Evolutionary conservation across 2,797 vertebrate species (phyloP), one percentile per base, ranked within the genome.

Genomic region (Myotis pilosus): DNA sequence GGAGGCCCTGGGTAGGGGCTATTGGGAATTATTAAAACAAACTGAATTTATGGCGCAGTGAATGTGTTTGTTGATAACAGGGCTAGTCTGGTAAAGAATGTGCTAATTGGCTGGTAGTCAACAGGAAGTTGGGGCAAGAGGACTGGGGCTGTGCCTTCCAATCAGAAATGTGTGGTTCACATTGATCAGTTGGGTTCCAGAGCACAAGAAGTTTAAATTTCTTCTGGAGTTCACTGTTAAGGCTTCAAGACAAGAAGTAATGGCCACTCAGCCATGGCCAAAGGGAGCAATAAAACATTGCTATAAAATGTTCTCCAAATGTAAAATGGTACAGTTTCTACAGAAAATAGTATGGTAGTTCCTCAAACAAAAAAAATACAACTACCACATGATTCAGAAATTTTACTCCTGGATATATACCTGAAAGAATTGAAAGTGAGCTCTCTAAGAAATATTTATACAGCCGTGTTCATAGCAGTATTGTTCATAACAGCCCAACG

Each of bases 1-100:
- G 38, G 69, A 76, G 95, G 64, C 60, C 93, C 68, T 0, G 55
- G 95, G 33, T 38, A 44, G 68, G 66, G 85, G 83, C 49, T 47
- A 16, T 86, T n/a, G 86, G 94, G 91, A 79, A 92, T 86, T 85
- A 89, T 86, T 83, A 87, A 93, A 95, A 85, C 0, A 30, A 95
- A 90, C 83, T 76, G 72, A 49, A 92, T 93, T 89, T 76, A 94
- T 53, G 69, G 41, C 38, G 12, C 41, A 44, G 25, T 5, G 11
- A 25, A 78, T 91, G 69, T 55, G 19, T 87, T 53, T 44, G 80
- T 71, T 87, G 92, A 91, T 93, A 92, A 87, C 20, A 11, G 80
- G 75, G 71, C 20, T 11, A 9, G 87, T 74, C 89, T 89, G 38
- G 74, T 89, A 16, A 90, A 71, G 91, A 94, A 92, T 49, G 87